phyloP scores from a whole-genome alignment of 2,888 invertebrate species.

The Platypus cylindrus region DNA sequence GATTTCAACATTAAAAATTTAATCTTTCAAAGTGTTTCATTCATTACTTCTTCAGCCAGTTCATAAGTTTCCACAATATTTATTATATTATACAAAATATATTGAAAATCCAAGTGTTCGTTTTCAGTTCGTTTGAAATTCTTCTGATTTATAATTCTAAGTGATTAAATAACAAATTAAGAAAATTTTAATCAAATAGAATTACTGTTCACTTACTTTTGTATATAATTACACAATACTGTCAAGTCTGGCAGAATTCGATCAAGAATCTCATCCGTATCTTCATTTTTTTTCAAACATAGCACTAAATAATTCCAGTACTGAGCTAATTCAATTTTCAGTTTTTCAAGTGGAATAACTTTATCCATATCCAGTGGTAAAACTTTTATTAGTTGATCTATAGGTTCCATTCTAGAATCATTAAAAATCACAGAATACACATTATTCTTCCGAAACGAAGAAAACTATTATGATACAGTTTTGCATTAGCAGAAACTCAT shows the following conservation, averaged over 20 bases:
- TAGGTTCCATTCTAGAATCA: slow-evolving; percentile 29
- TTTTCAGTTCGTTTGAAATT: slow-evolving; percentile 17
- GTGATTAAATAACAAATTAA: slow-evolving; percentile 4
- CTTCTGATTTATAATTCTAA: slow-evolving; percentile 8
- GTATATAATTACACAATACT: slow-evolving; percentile 41
- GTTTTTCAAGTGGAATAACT: slow-evolving; percentile 32
- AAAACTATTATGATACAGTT: too few species aligned
- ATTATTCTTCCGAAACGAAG: too few species aligned
- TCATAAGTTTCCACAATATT: slow-evolving; percentile 41
- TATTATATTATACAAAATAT: slow-evolving; percentile 43
- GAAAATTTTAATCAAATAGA: slow-evolving; percentile 3
- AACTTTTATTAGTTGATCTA: slow-evolving; percentile 30
- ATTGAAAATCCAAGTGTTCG: slow-evolving; percentile 32
- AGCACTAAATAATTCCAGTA: slow-evolving; percentile 43
- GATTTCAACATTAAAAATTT: not conserved
- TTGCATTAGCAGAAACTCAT: too few species aligned
- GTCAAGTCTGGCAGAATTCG: slow-evolving; percentile 42
- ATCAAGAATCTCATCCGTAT: slow-evolving; percentile 36
- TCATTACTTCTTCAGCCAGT: slow-evolving; percentile 43
- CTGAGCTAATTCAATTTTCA: slow-evolving; percentile 37
- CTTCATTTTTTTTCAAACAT: slow-evolving; percentile 33
- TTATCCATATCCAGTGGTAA: slow-evolving; percentile 32
- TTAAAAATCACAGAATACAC: too few species aligned
- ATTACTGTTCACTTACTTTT: slow-evolving; percentile 29
- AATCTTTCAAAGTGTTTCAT: not conserved